Base-by-base conservation (phyloP, 2,797 vertebrate genomes). In the Podarcis siculus region DNA sequence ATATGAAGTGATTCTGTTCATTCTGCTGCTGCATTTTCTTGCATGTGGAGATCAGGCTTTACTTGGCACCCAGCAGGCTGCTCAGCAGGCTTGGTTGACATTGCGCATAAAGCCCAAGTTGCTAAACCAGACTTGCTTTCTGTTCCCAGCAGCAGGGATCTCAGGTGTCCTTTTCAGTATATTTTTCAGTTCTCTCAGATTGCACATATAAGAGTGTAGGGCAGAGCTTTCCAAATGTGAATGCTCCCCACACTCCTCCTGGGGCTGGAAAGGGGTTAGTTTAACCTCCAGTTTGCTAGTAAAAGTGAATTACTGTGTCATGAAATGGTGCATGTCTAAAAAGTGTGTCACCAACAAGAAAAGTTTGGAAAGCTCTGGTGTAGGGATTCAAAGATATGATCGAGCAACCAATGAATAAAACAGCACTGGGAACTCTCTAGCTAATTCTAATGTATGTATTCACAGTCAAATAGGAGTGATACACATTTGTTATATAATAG, bases 361-460 rank as follows among this genome's bases (percentile, higher is more conserved):
- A 55, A 55, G 49, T 55, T 55, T 15, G 13, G 49, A 55, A 15
- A 55, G 49, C 13, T 55, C 13, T 55, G 13, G 67, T 88, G 37
- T 37, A 8, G 49, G 15, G 25, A 71, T n/a, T 80, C 23, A 75
- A 76, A 84, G 13, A 76, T 42, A 76, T 4, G 19, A 55, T 7
- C 42, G 2, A 49, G 25, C 30, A 84, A 80, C 12, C 58, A 76
- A 71, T 76, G 72, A 76, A 69, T 90, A 84, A 85, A 87, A 67
- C 55, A 83, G 58, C 42, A 85, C 25, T 66, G n/a, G 23, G 75
- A 87, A 87, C 67, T 67, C 58, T 67, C 71, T 64, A n/a, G 23
- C 72, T 87, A 81, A 87, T 84, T 87, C 45, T 75, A 66, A 75
- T 75, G 39, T 80, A 80, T 84, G 75, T 87, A 77, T 77, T 81